Base-by-base conservation (phyloP, 2,888 invertebrate genomes). In the Drosophila austrosaltans region DNA sequence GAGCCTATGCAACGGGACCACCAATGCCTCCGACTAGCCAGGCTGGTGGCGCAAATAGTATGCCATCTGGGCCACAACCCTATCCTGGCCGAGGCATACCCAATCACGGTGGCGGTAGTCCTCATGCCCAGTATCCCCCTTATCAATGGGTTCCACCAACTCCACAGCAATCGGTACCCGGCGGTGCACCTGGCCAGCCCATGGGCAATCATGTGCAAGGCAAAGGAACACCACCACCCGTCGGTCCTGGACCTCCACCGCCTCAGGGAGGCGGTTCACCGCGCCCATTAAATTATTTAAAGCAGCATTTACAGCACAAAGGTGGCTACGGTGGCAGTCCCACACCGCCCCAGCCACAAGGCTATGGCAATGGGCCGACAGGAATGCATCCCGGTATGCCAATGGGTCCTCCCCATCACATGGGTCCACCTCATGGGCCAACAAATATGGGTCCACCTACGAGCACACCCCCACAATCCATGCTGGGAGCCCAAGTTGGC, bases 291-390 rank as follows among this genome's bases (percentile, higher is more conserved):
- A 94, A 94, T 92, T 95, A 95, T 93, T 93, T 95, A 91, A 95
- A 95, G 90, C 95, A 95, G 91, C 95, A 95, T 92, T 93, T 94
- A 72, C 94, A 95, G 93, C 95, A 95, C 92, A 95, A 95, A 93
- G 94, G 95, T 92, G 94, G 94, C 72, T 89, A 89, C 30, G 92
- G 93, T 32, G 93, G 93, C 61, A 93, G 93, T 81, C 93, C 93
- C 68, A 94, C 94, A 92, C 94, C 94, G 72, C 94, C 94, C 54
- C 95, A 94, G 76, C 94, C 94, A 56, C 95, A 94, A 75, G 93
- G 93, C 6, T 92, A 93, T 91, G 82, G 92, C 65, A 93, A 93
- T 84, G 92, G 93, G 12, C 93, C 92, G 28, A 81, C 83, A 12
- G 93, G 93, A 54, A 94, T 94, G 94, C 93, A 93, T 90, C 92